phyloP scores from a whole-genome alignment of 2,888 invertebrate genomes.

The Drosophila prolongata region DNA sequence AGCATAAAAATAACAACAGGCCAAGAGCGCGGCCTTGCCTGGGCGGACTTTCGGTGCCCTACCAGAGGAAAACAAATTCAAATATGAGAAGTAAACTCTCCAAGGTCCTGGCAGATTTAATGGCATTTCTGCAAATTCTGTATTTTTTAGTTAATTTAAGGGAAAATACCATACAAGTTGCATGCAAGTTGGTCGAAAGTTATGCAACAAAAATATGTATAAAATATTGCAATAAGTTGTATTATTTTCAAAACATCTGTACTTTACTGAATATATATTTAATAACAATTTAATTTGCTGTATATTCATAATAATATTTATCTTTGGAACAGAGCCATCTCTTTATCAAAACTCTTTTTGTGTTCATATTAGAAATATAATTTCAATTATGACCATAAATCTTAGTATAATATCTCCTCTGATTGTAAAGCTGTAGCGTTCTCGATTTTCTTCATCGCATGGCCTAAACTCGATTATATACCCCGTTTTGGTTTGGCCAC shows the following conservation, averaged over 20 bases:
- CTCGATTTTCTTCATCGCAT: slow-evolving; percentile 12
- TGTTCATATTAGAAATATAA: no score
- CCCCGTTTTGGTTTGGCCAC: slow-evolving; percentile 37
- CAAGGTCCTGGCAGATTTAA: neutral
- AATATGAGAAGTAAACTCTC: neutral
- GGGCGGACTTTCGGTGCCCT: slow-evolving; percentile 47
- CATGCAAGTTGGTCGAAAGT: neutral
- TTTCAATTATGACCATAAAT: no score
- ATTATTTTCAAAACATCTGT: no score
- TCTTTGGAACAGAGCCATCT: no score
- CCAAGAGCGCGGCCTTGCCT: slow-evolving; percentile 32
- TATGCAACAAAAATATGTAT: no score
- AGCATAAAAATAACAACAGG: slow-evolving; percentile 48
- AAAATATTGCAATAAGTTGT: no score
- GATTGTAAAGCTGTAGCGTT: slow-evolving; percentile 6
- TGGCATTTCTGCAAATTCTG: neutral
- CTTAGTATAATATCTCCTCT: neutral
- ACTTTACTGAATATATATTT: no score
- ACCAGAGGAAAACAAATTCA: slow-evolving; percentile 10
- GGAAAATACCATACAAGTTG: neutral
- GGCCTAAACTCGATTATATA: slow-evolving; percentile 30
- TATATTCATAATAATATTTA: no score
- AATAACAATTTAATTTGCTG: no score
- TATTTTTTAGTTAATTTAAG: neutral
- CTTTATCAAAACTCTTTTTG: no score